These are phyloP conservation scores for Cephus pulcher DNA, from an alignment of 2,888 invertebrate species.

Conservation along the genomic window DNA sequence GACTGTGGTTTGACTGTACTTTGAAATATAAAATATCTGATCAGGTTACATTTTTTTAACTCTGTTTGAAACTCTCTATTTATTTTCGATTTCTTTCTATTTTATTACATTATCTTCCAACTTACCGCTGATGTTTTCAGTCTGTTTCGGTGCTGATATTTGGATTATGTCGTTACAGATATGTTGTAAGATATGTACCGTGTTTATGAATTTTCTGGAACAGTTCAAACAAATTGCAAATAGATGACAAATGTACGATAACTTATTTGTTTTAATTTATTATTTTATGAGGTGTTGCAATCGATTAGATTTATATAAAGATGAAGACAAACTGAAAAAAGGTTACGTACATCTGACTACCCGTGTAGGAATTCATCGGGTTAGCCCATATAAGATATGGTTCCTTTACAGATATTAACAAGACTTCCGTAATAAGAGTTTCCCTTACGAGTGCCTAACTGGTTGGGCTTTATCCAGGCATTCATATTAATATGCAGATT, in stretches of 20 bases:
- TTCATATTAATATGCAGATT: too few relatives aligned
- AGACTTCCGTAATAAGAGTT: background rate
- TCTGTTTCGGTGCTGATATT: slow-evolving; percentile 16
- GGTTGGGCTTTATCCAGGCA: too few relatives aligned
- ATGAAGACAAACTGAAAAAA: background rate
- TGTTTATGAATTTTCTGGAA: slow-evolving; percentile 11
- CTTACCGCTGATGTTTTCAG: slow-evolving; percentile 18
- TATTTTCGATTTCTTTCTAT: background rate
- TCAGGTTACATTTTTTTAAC: background rate
- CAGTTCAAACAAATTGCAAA: background rate
- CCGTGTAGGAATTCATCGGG: background rate
- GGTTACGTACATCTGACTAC: background rate
- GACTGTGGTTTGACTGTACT: background rate
- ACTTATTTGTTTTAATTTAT: background rate
- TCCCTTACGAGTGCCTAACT: background rate
- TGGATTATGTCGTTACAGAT: slow-evolving; percentile 17
- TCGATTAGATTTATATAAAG: too few relatives aligned
- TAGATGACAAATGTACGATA: background rate
- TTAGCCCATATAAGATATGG: background rate
- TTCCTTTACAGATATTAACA: background rate
- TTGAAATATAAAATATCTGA: background rate
- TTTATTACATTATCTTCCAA: background rate
- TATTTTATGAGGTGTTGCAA: too few relatives aligned
- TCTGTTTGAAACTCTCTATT: background rate
- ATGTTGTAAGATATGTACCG: slow-evolving; percentile 26